A percentile compares a stretch with the other conserved stretches of the same genome.
Evolutionary conservation across 2,888 invertebrate genomes (phyloP).

Genomic region (Heteromurus nitidus): DNA sequence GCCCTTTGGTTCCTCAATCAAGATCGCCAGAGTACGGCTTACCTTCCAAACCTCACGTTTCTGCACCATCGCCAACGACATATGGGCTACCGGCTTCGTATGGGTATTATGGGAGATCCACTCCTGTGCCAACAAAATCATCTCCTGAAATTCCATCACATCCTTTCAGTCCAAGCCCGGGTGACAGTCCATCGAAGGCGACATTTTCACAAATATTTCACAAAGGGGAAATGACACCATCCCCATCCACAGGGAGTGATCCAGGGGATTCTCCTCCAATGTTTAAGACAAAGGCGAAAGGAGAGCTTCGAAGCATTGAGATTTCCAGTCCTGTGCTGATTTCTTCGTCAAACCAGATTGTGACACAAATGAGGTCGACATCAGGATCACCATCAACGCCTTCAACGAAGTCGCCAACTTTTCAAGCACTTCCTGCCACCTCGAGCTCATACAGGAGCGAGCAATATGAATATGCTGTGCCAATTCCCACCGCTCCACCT

Average conservation of each 20-base stretch:
- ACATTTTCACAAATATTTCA: conserved; percentile 14
- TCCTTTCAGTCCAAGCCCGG: conserved; percentile 52
- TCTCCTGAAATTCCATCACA: conserved; percentile 48
- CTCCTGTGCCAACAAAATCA: conserved; percentile 12
- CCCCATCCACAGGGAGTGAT: conserved; percentile 38
- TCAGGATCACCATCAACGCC: neutral
- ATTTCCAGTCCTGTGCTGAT: conserved; percentile 50
- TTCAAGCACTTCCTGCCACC: too few species aligned
- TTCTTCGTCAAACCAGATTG: conserved; percentile 44
- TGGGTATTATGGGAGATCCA: conserved; percentile 9
- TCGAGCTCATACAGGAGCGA: too few species aligned
- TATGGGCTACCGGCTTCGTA: conserved; percentile 27
- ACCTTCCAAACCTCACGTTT: neutral
- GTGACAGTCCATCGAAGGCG: conserved; percentile 11
- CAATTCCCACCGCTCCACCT: conserved; percentile 36
- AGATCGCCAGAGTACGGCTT: neutral
- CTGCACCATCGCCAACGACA: conserved; percentile 12
- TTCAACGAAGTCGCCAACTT: neutral
- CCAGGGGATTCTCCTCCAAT: conserved; percentile 22
- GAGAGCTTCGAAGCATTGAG: conserved; percentile 37
- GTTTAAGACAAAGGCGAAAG: conserved; percentile 39
- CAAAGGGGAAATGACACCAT: conserved; percentile 30
- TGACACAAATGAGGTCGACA: neutral
- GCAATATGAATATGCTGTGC: conserved; percentile 22
- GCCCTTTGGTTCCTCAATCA: too few species aligned